A percentile compares a stretch with the other conserved stretches of the same genome.
Conservation (phyloP, 2,888 invertebrate genomes). For the Gymnocheta viridis region DNA sequence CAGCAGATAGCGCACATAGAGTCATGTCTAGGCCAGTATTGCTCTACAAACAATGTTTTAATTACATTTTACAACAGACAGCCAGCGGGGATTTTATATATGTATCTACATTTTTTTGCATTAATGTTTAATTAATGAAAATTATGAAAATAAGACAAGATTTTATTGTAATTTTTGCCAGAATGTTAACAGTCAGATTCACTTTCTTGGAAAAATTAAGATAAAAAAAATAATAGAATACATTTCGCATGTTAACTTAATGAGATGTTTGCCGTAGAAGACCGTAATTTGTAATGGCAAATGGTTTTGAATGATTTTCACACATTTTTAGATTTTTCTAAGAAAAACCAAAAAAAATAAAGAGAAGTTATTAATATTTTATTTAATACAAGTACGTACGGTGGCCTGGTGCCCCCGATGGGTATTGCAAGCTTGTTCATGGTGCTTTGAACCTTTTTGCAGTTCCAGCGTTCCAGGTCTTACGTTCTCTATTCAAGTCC, state of each 20-base stretch:
- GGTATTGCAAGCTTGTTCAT: neutral
- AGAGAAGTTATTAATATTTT: neutral
- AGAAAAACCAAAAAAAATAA: neutral
- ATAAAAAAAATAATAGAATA: too few relatives aligned
- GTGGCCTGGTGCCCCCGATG: too few relatives aligned
- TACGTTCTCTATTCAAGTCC: neutral
- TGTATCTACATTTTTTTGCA: neutral
- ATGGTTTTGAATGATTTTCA: neutral
- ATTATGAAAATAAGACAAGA: conserved; percentile 32
- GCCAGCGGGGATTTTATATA: neutral
- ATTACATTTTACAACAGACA: conserved; percentile 51
- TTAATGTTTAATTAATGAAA: conserved; percentile 29
- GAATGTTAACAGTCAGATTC: conserved; percentile 18
- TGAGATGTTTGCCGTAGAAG: neutral
- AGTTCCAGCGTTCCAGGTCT: too few relatives aligned
- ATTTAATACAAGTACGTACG: neutral
- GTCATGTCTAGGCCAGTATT: conserved; percentile 44
- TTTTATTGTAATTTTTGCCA: conserved; percentile 29
- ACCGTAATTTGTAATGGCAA: neutral
- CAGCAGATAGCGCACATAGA: neutral
- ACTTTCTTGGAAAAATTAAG: conserved; percentile 44
- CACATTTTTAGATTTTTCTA: neutral
- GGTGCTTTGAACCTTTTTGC: too few relatives aligned
- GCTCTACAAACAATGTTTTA: conserved; percentile 48
- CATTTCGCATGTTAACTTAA: conserved; percentile 12